Conservation (phyloP, 2,888 invertebrate species). For the Nasonovia ribisnigri region DNA sequence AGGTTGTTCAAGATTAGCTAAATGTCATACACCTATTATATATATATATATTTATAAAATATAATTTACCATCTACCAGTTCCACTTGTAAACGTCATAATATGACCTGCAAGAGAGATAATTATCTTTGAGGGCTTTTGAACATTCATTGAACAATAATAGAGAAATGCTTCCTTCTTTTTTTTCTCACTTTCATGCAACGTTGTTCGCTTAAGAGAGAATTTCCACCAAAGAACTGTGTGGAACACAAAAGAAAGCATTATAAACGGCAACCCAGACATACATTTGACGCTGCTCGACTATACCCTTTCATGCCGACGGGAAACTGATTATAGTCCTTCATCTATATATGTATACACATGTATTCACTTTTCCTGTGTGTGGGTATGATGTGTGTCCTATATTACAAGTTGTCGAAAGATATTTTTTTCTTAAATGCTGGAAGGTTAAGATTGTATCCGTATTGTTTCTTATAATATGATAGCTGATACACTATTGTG, state of each 20-base stretch:
- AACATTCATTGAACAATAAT: slow-evolving; percentile 53
- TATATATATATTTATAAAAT: background rate
- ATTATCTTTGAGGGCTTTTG: slow-evolving; percentile 46
- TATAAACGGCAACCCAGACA: slow-evolving; percentile 32
- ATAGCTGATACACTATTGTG: background rate
- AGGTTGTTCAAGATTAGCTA: slow-evolving; percentile 25
- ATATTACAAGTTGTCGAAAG: background rate
- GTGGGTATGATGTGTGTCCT: background rate
- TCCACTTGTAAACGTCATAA: background rate
- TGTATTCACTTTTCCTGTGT: background rate
- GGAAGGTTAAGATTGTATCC: background rate
- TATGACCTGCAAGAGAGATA: slow-evolving; percentile 22
- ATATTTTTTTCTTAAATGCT: background rate
- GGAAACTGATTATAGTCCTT: slow-evolving; percentile 46
- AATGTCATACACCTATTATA: background rate
- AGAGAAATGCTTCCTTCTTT: slow-evolving; percentile 35
- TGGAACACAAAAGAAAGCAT: slow-evolving; percentile 56
- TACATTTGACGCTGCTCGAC: slow-evolving; percentile 39
- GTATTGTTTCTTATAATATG: background rate
- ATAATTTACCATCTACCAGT: background rate
- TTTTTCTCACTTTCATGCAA: slow-evolving; percentile 38
- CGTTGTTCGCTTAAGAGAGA: background rate
- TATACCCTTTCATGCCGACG: slow-evolving; percentile 48
- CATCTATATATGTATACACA: background rate
- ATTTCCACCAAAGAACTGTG: slow-evolving; percentile 38